Conservation (phyloP, 2,797 vertebrate species). For the Propithecus deckenii region DNA sequence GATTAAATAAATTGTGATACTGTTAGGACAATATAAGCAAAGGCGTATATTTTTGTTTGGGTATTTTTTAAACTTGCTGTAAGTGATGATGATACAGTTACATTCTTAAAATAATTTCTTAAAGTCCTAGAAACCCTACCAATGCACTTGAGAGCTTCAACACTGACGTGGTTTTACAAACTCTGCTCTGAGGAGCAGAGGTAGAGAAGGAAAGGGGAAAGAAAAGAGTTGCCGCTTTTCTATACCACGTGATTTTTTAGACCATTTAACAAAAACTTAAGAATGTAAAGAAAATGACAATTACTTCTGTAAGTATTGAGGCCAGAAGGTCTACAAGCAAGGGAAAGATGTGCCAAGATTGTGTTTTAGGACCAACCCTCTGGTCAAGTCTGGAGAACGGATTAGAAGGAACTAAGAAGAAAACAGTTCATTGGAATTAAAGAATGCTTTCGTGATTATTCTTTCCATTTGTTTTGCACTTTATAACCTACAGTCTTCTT, state of each 20-base stretch:
- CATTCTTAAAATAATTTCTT: not conserved
- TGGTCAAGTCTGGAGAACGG: not conserved
- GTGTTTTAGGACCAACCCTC: not conserved
- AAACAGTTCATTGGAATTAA: not conserved
- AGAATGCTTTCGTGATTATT: not conserved
- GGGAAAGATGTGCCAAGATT: not conserved
- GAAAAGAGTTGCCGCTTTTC: not conserved
- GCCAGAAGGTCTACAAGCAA: not conserved
- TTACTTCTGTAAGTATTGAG: not conserved
- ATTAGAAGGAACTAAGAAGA: not conserved
- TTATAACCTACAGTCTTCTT: not conserved
- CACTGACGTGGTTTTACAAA: not conserved
- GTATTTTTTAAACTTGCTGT: not conserved
- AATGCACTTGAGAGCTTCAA: not conserved
- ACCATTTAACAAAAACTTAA: not conserved
- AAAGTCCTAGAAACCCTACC: not conserved
- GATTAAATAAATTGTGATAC: constrained; percentile 9
- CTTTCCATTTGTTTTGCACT: not conserved
- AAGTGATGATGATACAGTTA: not conserved
- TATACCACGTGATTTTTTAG: not conserved
- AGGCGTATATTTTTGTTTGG: constrained; percentile 22
- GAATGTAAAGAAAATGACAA: not conserved
- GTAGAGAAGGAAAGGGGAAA: not conserved
- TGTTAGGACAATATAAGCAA: not conserved
- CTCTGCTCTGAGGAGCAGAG: not conserved